Evolutionary conservation across 2,113 vertebrate genomes (phyloP).

Genomic region (Atlantisia rogersi): DNA sequence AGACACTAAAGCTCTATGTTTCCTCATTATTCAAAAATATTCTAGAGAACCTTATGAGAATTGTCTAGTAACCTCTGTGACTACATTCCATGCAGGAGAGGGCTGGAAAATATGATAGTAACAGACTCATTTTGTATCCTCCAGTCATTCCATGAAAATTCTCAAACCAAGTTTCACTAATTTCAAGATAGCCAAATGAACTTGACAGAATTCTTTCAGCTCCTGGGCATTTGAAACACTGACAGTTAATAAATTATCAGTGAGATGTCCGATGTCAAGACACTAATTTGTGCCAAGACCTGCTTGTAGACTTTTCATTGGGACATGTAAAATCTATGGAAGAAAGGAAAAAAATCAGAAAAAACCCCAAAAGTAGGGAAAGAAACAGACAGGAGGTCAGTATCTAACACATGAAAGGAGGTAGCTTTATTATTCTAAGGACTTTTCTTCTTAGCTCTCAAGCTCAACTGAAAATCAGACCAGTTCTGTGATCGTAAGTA

Average conservation of each 20-base stretch:
- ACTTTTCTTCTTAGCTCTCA: background rate
- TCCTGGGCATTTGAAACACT: background rate
- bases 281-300: background rate
- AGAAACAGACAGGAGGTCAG: background rate
- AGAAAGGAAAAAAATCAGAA: background rate
- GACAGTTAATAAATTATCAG: background rate
- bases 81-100: background rate
- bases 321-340: background rate
- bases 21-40: background rate
- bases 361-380: background rate
- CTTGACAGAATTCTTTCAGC: background rate
- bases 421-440: background rate
- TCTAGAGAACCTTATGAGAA: rapidly evolving
- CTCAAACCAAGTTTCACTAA: background rate
- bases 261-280: background rate
- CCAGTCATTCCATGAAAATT: background rate
- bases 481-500: background rate
- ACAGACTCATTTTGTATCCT: background rate
- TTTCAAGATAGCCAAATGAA: background rate
- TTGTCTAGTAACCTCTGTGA: background rate
- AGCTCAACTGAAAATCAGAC: background rate
- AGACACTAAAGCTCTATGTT: background rate
- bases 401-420: background rate
- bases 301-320: background rate
- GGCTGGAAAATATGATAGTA: background rate